A percentile compares a stretch with the other conserved stretches of the same genome.
These are phyloP conservation scores for Bos taurus DNA, from an alignment of 2,113 vertebrate genomes.

Conservation along the genomic window ARS-UCD2.0 NC_037328.1:38586501-38587000, in stretches of 20 bases:
- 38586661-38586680: neutral
- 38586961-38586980: neutral
- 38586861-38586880: neutral
- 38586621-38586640: neutral
- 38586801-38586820: neutral
- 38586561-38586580: neutral
- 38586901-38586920: neutral
- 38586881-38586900: neutral
- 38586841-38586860: neutral
- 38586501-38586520: neutral
- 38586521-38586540: neutral
- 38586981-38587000: neutral
- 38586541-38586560: fast-evolving
- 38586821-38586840: neutral
- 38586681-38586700: neutral
- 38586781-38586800: neutral
- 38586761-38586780: neutral
- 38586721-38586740: neutral
- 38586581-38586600: neutral
- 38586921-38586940: neutral
- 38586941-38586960: neutral
- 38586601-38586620: neutral
- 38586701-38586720: neutral
- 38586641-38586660: neutral
- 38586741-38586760: neutral